Percentiles rank a stretch among this genome's conserved stretches.
These are phyloP conservation scores for Halcyon leucocephala DNA, from an alignment of 2,797 vertebrate genomes.

Conservation along the genomic window DNA sequence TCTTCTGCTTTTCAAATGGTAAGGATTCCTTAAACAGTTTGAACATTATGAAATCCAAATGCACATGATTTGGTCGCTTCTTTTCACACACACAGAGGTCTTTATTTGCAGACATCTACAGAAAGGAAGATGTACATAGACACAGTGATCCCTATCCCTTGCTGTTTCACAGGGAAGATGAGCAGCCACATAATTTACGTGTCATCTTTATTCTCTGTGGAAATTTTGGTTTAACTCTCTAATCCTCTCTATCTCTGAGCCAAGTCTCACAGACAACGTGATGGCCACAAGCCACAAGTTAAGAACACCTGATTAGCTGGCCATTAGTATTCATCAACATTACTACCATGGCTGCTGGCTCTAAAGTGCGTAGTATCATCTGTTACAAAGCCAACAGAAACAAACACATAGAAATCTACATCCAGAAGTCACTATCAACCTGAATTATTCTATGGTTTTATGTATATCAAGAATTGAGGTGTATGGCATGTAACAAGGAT, in stretches of 20 bases:
- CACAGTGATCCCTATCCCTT: fast-evolving
- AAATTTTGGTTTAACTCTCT: not conserved
- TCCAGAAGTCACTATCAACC: not conserved
- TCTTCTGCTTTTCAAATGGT: not conserved
- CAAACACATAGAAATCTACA: not conserved
- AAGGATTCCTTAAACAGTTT: not conserved
- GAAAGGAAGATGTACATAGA: not conserved
- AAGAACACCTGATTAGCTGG: not conserved
- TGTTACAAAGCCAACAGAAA: not conserved
- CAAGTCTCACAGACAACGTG: not conserved
- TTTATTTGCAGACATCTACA: not conserved
- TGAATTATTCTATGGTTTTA: not conserved
- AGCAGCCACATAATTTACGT: not conserved
- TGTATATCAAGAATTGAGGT: not conserved
- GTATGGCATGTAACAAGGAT: not conserved
- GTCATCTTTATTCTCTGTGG: not conserved
- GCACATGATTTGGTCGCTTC: not conserved
- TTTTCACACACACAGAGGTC: not conserved
- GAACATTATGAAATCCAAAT: not conserved
- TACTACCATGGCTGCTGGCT: not conserved
- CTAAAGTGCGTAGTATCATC: not conserved
- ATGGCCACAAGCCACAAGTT: not conserved
- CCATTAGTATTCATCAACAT: not conserved
- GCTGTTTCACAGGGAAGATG: not conserved
- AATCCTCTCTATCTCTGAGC: not conserved